Percentiles rank a stretch among this genome's conserved stretches.
Conservation (phyloP, 2,888 invertebrate species). For the Nebria salina region DNA sequence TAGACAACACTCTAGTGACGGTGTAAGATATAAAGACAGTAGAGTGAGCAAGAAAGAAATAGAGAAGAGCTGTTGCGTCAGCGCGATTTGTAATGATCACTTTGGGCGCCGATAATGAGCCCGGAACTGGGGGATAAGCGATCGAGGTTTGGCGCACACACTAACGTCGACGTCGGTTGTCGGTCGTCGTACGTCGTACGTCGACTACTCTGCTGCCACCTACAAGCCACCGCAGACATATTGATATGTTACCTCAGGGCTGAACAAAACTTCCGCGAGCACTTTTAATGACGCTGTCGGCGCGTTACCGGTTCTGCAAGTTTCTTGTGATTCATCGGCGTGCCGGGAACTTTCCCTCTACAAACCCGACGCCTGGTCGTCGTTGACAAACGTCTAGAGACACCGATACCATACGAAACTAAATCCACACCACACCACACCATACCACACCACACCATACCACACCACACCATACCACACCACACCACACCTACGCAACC, state of each 20-base stretch:
- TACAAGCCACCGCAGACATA: slow-evolving; percentile 33
- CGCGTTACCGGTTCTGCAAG: slow-evolving; percentile 26
- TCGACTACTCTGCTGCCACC: slow-evolving; percentile 6
- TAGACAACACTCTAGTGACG: not conserved
- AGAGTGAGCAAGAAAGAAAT: slow-evolving; percentile 18
- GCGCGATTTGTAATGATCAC: slow-evolving; percentile 46
- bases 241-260: slow-evolving; percentile 43
- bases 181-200: not conserved
- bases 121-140: slow-evolving; percentile 44
- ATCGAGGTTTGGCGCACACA: slow-evolving; percentile 35
- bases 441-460: no score
- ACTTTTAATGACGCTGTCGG: slow-evolving; percentile 40
- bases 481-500: not conserved
- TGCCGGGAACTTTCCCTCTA: slow-evolving; percentile 11
- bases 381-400: not conserved
- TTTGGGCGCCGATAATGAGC: slow-evolving; percentile 46
- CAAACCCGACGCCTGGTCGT: no score
- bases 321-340: slow-evolving; percentile 37
- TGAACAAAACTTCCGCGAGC: slow-evolving; percentile 41
- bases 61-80: slow-evolving; percentile 36
- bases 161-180: not conserved
- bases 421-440: not conserved
- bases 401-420: slow-evolving; percentile 18
- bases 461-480: not conserved
- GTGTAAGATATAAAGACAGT: not conserved